Evolutionary conservation across 2,797 vertebrate genomes (phyloP), one percentile per base, ranked within the genome.

Genomic region (Cynopterus sphinx): DNA sequence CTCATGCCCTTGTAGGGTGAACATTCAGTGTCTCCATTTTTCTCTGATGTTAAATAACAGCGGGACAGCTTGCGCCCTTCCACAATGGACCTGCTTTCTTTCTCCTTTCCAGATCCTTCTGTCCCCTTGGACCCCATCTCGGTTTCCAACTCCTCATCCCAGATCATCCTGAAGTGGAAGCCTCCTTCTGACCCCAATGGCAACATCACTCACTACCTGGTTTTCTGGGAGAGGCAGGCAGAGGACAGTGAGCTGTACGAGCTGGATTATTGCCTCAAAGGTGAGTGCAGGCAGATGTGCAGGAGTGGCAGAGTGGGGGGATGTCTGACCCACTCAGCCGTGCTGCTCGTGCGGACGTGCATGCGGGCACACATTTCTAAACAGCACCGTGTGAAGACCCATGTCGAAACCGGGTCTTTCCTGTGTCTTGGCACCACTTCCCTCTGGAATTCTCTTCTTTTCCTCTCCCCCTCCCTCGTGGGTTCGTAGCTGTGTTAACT

Each of bases 111-210:
- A 99, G 99, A 99, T 89, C 99, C 99, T 0, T 99, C 99, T 0
- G 99, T 99, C 53, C 99, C 99, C 0, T 98, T 99, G 91, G 99
- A 99, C 97, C 99, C 99, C 0, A 99, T 99, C 81, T 99, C 99
- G 0, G 99, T 99, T 59, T 99, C 99, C 79, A 99, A 99, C 97
- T 99, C 99, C 16, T 99, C 99, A 0, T 99, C 99, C 68, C 99
- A 99, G 98, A 99, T 99, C 96, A 99, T 99, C 87, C 97, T 99
- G 92, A 99, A 99, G 98, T 99, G 99, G 99, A 99, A 99, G 82
- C 99, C 99, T 0, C 99, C 99, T 70, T 99, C 99, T 0, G 99
- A 99, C 95, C 99, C 99, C 96, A 99, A 99, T 0, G 99, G 99
- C 26, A 99, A 99, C 98, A 99, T 99, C 98, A 99, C 99, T 0